These are phyloP conservation scores for Nannoperca obscura DNA, from an alignment of 2,797 vertebrate genomes.

Conservation along the genomic window DNA sequence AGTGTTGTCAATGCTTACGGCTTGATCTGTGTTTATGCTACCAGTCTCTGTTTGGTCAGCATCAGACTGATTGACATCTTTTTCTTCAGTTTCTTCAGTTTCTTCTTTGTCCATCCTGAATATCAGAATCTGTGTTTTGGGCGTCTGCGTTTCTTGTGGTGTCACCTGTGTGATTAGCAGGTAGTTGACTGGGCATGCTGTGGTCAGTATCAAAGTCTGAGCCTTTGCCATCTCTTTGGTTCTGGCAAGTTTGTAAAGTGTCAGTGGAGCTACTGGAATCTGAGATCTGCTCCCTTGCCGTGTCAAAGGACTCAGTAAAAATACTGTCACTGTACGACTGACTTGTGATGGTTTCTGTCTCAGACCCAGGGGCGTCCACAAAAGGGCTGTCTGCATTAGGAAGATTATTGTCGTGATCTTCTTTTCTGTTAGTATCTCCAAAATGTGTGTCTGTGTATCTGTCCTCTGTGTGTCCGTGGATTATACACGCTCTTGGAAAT, in stretches of 20 bases:
- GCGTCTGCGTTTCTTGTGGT: neutral
- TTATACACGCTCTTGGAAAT: conserved; percentile 16
- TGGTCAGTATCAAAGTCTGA: conserved; percentile 43
- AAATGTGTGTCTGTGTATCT: conserved; percentile 12
- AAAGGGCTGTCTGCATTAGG: conserved; percentile 21
- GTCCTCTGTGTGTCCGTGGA: neutral
- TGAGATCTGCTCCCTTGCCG: conserved; percentile 76
- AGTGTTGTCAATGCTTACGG: conserved; percentile 1
- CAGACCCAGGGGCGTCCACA: conserved; percentile 40
- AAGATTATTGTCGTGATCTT: conserved; percentile 12
- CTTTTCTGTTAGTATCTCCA: conserved; percentile 27
- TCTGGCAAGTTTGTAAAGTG: conserved; percentile 63
- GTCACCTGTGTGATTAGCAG: conserved; percentile 25
- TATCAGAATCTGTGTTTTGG: conserved; percentile 38
- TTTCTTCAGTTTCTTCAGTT: conserved; percentile 32
- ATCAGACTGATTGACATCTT: neutral
- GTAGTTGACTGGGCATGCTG: conserved; percentile 28
- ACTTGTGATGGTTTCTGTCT: conserved; percentile 47
- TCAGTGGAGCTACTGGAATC: conserved; percentile 74
- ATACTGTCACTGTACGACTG: conserved; percentile 70
- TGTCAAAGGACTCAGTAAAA: conserved; percentile 72
- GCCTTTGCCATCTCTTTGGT: conserved; percentile 25
- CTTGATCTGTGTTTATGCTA: conserved; percentile 10
- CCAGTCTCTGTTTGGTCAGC: conserved; percentile 25
- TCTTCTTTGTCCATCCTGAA: conserved; percentile 47